Conservation (phyloP, 2,888 invertebrate species). For the Synanthedon andrenaeformis region DNA sequence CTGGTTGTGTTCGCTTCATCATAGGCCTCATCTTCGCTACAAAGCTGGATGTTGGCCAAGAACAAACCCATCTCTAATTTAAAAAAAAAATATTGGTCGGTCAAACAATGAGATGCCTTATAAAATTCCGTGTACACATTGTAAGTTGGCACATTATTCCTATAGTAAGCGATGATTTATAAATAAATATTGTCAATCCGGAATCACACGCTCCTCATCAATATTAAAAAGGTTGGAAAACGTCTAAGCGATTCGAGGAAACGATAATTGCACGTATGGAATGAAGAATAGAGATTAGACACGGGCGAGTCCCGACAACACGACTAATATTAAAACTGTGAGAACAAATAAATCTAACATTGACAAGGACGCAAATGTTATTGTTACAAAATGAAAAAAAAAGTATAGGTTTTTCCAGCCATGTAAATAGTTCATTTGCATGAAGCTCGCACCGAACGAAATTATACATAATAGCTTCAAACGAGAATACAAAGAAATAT, state of each 20-base stretch:
- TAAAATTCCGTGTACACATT: too few species aligned
- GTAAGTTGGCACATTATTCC: too few species aligned
- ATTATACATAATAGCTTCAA: not conserved
- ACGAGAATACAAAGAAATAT: not conserved
- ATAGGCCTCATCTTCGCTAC: too few species aligned
- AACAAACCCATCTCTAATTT: too few species aligned
- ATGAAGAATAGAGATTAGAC: slow-evolving; percentile 34
- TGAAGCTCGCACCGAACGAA: not conserved
- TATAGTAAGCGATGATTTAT: not conserved
- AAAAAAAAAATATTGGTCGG: too few species aligned
- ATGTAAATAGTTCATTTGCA: slow-evolving; percentile 8
- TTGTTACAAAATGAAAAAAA: slow-evolving; percentile 26
- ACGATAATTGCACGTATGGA: slow-evolving; percentile 27
- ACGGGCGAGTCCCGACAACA: slow-evolving; percentile 16
- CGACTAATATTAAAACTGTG: slow-evolving; percentile 19
- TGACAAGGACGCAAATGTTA: slow-evolving; percentile 36
- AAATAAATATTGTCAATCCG: slow-evolving; percentile 21
- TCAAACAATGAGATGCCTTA: too few species aligned
- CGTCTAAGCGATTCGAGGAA: slow-evolving; percentile 35
- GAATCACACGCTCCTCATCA: slow-evolving; percentile 27
- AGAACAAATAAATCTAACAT: slow-evolving; percentile 50
- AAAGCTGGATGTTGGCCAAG: too few species aligned
- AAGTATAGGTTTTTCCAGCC: slow-evolving; percentile 29
- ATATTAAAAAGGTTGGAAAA: slow-evolving; percentile 25
- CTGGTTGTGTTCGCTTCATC: too few species aligned